Evolutionary conservation across 2,888 invertebrate genomes (phyloP), one percentile per base, ranked within the genome.

Genomic region (Brachyopa scutellaris): DNA sequence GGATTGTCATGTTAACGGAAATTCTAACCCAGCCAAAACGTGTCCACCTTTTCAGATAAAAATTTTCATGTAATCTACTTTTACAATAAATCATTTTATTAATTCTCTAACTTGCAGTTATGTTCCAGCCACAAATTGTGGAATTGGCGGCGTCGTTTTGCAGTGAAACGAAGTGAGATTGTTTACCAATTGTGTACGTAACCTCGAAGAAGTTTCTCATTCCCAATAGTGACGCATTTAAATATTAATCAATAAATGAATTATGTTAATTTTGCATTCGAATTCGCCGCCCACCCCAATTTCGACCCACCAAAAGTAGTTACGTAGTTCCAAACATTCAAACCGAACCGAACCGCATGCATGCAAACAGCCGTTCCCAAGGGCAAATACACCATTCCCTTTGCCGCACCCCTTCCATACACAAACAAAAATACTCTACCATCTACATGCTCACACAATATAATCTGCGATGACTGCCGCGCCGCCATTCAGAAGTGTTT

Each of bases 1-100:
- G 33, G 69, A 69, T 69, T 82, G 82, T 77, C 82, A 82, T 72
- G 82, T 82, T 73, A 77, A 70, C 64, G 66, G 82, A 76, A 70
- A 72, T 82, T 82, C 66, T 77, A 66, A 67, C 64, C 49, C 15
- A 66, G 17, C 64, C 17, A 33, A 45, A 74, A 70, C 74, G 80
- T 82, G 80, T 70, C 76, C 33, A 61, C 40, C 62, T 45, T 31
- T 51, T 72, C 36, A 42, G 38, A 21, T 15, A 11, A 9, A 21
- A 17, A 17, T 40, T 29, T n/a, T 59, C 49, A 11, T 6, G 11
- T 31, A 31, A 61, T 26, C 38, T 15, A 23, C 15, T 31, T 17
- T 11, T 62, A 6, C 42, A 36, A 6, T 40, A 33, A n/a, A 19
- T 26, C 4, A 51, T 42, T 49, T 51, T 36, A 45, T 38, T 53